A percentile compares a stretch with the other conserved stretches of the same genome.
Conservation (phyloP, 2,888 invertebrate species). For the Muschampia plurimacula region DNA sequence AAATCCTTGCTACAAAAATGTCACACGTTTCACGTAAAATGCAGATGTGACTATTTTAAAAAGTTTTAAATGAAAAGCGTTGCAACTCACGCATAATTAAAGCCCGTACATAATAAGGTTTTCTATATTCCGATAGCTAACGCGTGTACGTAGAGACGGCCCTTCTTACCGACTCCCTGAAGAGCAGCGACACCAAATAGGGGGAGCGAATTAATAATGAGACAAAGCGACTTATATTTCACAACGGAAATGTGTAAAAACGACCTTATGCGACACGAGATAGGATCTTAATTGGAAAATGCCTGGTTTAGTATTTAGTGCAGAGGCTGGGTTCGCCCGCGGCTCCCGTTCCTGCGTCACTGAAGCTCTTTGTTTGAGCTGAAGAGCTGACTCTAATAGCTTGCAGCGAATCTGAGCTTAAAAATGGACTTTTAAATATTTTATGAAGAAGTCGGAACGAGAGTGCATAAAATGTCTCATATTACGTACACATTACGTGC, state of each 20-base stretch:
- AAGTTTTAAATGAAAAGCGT: slow-evolving; percentile 26
- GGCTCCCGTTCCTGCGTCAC: slow-evolving; percentile 73
- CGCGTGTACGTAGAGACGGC: slow-evolving; percentile 65
- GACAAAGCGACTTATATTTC: slow-evolving; percentile 75
- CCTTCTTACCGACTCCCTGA: slow-evolving; percentile 71
- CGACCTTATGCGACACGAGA: slow-evolving; percentile 67
- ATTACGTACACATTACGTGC: slow-evolving; percentile 39
- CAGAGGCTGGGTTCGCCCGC: slow-evolving; percentile 64
- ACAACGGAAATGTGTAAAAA: slow-evolving; percentile 56
- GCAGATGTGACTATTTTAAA: neutral
- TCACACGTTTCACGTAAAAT: neutral
- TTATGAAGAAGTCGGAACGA: slow-evolving; percentile 69
- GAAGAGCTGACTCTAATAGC: slow-evolving; percentile 84
- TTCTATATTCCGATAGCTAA: slow-evolving; percentile 55
- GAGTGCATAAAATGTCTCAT: slow-evolving; percentile 58
- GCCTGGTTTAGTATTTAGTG: slow-evolving; percentile 65
- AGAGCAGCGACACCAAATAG: slow-evolving; percentile 82
- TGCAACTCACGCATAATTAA: slow-evolving; percentile 35
- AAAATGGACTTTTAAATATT: slow-evolving; percentile 84
- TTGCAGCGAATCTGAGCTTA: slow-evolving; percentile 80
- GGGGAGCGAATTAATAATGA: slow-evolving; percentile 78
- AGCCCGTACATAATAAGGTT: slow-evolving; percentile 41
- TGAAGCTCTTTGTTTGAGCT: slow-evolving; percentile 82
- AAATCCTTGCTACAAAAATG: neutral
- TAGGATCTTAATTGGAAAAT: slow-evolving; percentile 78